phyloP scores from a whole-genome alignment of 1,140 invertebrate species.

The Pogonognathellus flavescens region DNA sequence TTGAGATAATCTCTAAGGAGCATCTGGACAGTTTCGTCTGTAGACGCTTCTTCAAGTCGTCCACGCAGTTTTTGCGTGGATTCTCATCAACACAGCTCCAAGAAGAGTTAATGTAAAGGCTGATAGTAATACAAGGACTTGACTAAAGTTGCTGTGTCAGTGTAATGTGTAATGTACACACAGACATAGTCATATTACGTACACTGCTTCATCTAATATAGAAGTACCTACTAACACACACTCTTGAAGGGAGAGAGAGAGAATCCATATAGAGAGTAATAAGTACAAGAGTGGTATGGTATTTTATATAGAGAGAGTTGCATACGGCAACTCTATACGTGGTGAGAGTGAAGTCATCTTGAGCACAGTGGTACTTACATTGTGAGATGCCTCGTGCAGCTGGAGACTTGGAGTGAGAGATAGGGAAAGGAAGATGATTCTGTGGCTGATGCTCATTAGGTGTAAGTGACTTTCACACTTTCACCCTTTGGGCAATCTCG shows the following conservation, averaged over 20 bases:
- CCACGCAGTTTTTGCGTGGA: conserved; percentile 23
- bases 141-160: not conserved
- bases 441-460: conserved; percentile 54
- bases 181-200: too few relatives aligned
- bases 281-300: too few relatives aligned
- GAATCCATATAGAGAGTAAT: too few relatives aligned
- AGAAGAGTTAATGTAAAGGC: not conserved
- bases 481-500: conserved; percentile 53
- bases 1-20: conserved; percentile 21
- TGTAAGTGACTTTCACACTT: conserved; percentile 57
- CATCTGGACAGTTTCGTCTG: conserved; percentile 37
- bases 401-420: not conserved
- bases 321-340: too few relatives aligned
- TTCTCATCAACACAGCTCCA: not conserved
- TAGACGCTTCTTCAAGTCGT: not conserved
- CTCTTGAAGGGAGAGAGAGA: too few relatives aligned
- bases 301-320: too few relatives aligned
- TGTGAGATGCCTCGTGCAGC: not conserved
- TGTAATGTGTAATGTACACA: not conserved
- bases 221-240: too few relatives aligned
- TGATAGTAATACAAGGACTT: conserved; percentile 14
- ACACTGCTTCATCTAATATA: too few relatives aligned
- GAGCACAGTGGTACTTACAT: not conserved
- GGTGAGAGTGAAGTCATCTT: conserved; percentile 16
- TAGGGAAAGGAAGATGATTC: not conserved